Percentiles rank a stretch among this genome's conserved stretches.
phyloP scores from a whole-genome alignment of 2,113 vertebrate species.

The Mesoclemmys tuberculata region DNA sequence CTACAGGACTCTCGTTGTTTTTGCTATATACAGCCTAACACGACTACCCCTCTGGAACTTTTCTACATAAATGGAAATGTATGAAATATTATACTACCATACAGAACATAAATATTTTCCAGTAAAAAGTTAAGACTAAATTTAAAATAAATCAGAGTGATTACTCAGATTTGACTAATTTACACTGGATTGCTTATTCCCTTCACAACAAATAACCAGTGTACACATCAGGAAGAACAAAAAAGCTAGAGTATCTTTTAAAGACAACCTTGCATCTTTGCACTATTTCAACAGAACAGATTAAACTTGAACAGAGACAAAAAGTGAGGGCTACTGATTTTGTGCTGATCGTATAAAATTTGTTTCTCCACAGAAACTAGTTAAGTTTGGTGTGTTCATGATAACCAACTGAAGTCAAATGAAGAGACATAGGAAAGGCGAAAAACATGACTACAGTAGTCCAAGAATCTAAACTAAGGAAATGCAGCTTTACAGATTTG shows the following conservation, averaged over 20 bases:
- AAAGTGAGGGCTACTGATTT: background rate
- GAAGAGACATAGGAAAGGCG: constrained; percentile 67
- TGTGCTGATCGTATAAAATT: constrained; percentile 73
- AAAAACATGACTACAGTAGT: constrained; percentile 75
- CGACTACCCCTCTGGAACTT: too few relatives aligned
- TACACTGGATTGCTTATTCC: rapidly evolving
- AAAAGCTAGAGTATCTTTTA: rapidly evolving
- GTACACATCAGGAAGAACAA: rapidly evolving
- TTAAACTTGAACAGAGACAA: background rate
- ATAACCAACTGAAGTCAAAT: constrained; percentile 64
- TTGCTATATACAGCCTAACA: too few relatives aligned
- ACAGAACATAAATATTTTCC: background rate
- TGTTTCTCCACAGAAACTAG: constrained; percentile 71
- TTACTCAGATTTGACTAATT: background rate
- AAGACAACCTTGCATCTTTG: rapidly evolving
- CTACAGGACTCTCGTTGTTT: too few relatives aligned
- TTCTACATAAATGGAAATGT: rapidly evolving
- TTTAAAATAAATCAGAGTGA: background rate
- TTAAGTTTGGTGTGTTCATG: constrained; percentile 19
- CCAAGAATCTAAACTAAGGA: constrained; percentile 78
- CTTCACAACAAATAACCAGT: rapidly evolving
- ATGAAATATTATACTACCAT: background rate
- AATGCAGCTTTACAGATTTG: background rate
- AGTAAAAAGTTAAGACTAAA: rapidly evolving
- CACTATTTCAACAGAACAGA: background rate